Percentiles rank a stretch among this genome's conserved stretches.
phyloP scores from a whole-genome alignment of 1,140 invertebrate genomes.

The Psilanteris sp. region DNA sequence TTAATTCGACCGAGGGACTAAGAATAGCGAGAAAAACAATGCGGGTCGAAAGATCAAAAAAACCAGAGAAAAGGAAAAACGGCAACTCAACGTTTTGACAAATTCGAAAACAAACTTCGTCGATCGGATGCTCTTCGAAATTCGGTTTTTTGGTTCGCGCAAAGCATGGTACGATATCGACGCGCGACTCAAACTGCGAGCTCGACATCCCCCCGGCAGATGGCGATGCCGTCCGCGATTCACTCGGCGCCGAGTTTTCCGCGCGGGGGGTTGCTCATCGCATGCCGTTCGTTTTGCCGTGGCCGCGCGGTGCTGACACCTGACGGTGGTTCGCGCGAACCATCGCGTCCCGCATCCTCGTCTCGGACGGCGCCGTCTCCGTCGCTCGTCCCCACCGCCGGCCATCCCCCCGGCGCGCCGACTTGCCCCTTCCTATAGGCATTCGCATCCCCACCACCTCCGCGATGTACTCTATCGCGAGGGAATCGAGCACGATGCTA shows the following conservation, averaged over 20 bases:
- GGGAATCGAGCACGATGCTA: constrained; percentile 49
- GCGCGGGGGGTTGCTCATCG: constrained; percentile 23
- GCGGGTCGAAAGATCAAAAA: too few relatives aligned
- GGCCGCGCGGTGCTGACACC: constrained; percentile 70
- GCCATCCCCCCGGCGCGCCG: too few relatives aligned
- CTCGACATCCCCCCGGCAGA: constrained; percentile 12
- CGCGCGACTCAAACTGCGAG: too few relatives aligned
- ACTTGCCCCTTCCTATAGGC: too few relatives aligned
- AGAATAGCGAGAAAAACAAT: too few relatives aligned
- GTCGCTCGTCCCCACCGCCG: constrained; percentile 11
- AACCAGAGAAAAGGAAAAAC: too few relatives aligned
- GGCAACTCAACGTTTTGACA: too few relatives aligned
- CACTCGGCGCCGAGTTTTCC: too few relatives aligned
- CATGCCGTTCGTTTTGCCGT: not conserved
- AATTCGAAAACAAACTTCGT: too few relatives aligned
- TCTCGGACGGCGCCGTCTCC: constrained; percentile 1
- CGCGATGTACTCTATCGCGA: constrained; percentile 34
- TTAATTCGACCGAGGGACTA: too few relatives aligned
- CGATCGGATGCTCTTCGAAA: too few relatives aligned
- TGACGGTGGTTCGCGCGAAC: constrained; percentile 10
- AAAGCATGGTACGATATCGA: constrained; percentile 4
- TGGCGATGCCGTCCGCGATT: constrained; percentile 48
- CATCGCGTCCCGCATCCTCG: not conserved
- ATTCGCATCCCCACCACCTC: constrained; percentile 9
- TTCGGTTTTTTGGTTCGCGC: not conserved